These are phyloP conservation scores for Tangachromis dhanisi DNA, from an alignment of 2,113 vertebrate genomes.

Conservation along the genomic window DNA sequence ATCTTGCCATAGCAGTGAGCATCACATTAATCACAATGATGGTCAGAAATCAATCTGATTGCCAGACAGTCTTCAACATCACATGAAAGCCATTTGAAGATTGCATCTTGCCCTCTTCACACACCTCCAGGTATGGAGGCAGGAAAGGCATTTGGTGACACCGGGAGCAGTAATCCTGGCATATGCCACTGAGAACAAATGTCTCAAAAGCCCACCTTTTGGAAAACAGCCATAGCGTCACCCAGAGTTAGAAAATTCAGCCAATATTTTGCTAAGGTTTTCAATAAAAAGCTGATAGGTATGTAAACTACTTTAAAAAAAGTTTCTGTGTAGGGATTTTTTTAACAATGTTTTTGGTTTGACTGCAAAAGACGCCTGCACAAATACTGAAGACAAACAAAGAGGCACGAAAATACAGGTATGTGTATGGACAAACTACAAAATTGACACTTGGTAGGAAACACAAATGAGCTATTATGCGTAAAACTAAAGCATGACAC, in stretches of 20 bases:
- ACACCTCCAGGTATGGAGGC: conserved; percentile 23
- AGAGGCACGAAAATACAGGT: background rate
- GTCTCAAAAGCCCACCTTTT: conserved; percentile 59
- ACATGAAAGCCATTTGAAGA: background rate
- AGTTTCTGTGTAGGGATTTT: background rate
- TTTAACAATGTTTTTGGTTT: background rate
- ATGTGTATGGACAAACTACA: background rate
- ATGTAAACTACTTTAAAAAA: background rate
- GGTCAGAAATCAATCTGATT: conserved; percentile 32
- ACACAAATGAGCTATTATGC: background rate
- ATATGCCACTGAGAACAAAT: conserved; percentile 67
- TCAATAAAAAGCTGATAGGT: background rate
- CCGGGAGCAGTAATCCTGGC: conserved; percentile 55
- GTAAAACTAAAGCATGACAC: background rate
- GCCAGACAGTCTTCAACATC: background rate
- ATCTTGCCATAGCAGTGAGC: conserved; percentile 28
- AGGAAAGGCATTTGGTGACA: conserved; percentile 56
- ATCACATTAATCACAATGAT: conserved; percentile 1
- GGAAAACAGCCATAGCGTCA: conserved; percentile 30
- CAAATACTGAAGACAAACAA: background rate
- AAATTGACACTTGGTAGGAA: background rate
- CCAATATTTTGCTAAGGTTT: background rate
- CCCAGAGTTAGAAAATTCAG: background rate
- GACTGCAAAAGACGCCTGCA: background rate
- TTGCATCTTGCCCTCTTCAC: background rate